Evolutionary conservation across 2,888 invertebrate genomes (phyloP), one percentile per base, ranked within the genome.

Genomic region (Ophonus ardosiacus): DNA sequence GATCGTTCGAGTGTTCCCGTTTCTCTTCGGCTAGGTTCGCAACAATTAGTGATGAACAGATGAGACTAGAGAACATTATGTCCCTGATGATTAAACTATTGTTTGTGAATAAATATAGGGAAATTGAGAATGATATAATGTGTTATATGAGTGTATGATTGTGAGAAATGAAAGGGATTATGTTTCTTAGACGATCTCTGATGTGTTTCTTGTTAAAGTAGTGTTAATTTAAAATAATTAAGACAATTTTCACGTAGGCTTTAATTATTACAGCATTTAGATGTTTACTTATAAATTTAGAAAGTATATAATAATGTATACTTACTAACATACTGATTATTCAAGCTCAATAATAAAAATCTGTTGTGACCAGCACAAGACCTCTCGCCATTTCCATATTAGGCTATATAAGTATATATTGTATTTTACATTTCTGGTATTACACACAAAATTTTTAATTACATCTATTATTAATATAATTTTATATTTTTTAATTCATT

Each of bases 1-100:
- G 79, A 79, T 79, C 31, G 24, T 24, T 59, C 79, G 79, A 21
- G n/a, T 31, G 59, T 79, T 79, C 21, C 17, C 79, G 79, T 21
- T 21, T 3, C 31, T 38, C 24, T 13, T 79, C 79, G 79, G 5
- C 15, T 79, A 17, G 10, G 13, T 31, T 79, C 79, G 79, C 57
- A 21, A 79, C 79, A 79, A 79, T 31, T 79, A 31, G 5, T 31
- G 21, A 21, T 21, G 59, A 57, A n/a, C n/a, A 24, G 59, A 57
- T 57, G 18, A 59, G n/a, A 79, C 21, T 31, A 57, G 59, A 13
- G 31, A 31, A 79, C 56, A 57, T 57, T 57, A 57, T 79, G 57
- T 79, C n/a, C 31, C 17, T 24, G 63, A 18, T 63, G 24, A 24
- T 63, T 63, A 63, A 21, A 21, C 21, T 24, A 63, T 79, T 56